phyloP scores from a whole-genome alignment of 2,113 vertebrate genomes.

The Hemibagrus wyckioides region DNA sequence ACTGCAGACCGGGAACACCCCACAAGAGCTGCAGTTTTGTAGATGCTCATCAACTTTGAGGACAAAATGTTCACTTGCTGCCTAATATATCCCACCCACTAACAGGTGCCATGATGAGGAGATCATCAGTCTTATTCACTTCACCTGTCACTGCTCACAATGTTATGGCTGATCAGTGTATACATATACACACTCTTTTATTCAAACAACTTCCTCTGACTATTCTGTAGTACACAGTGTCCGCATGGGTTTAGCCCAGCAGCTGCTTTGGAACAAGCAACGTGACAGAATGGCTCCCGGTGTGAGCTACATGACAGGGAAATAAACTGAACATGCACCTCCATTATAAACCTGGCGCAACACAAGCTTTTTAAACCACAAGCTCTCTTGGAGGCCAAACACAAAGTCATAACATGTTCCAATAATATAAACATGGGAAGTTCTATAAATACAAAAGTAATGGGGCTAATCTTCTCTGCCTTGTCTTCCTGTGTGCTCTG shows the following conservation, averaged over 20 bases:
- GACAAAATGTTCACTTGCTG: too few relatives aligned
- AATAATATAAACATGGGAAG: neutral
- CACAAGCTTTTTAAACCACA: constrained; percentile 20
- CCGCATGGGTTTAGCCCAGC: constrained; percentile 10
- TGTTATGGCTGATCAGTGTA: too few relatives aligned
- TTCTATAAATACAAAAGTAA: constrained; percentile 5
- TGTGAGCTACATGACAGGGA: constrained; percentile 44
- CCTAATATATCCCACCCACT: too few relatives aligned
- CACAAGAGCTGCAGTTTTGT: too few relatives aligned
- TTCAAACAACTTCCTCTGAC: neutral
- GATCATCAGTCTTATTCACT: too few relatives aligned
- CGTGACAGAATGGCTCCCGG: constrained; percentile 26
- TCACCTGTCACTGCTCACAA: too few relatives aligned
- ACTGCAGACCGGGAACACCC: too few relatives aligned
- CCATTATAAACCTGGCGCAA: constrained; percentile 40
- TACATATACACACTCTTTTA: too few relatives aligned
- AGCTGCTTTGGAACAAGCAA: constrained; percentile 28
- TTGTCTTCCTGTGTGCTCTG: neutral
- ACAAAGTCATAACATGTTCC: neutral
- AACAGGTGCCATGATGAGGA: too few relatives aligned
- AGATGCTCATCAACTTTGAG: too few relatives aligned
- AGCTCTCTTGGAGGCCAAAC: constrained; percentile 4
- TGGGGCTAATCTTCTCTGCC: neutral
- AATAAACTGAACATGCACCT: constrained; percentile 48
- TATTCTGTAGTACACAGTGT: neutral